These are phyloP conservation scores for Cremastinae sp. DNA, from an alignment of 2,888 invertebrate genomes.

Conservation along the genomic window DNA sequence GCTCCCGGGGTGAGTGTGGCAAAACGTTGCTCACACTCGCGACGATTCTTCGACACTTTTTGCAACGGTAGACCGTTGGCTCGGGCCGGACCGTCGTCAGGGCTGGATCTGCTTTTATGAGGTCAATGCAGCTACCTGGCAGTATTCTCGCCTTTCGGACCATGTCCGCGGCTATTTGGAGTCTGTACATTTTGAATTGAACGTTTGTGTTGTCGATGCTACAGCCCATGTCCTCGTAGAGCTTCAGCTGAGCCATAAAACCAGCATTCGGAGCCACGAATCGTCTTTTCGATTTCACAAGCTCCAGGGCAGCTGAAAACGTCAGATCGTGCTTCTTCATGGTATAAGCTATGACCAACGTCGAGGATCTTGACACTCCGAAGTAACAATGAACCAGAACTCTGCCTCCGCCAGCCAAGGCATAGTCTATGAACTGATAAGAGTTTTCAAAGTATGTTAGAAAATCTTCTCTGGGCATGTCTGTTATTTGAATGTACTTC, in stretches of 20 bases:
- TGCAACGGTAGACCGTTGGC: constrained; percentile 91
- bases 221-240: constrained; percentile 90
- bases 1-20: constrained; percentile 84
- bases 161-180: constrained; percentile 90
- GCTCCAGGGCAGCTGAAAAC: constrained; percentile 86
- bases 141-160: constrained; percentile 91
- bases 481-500: constrained; percentile 91
- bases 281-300: constrained; percentile 86
- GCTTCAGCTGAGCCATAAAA: constrained; percentile 88
- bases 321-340: constrained; percentile 92
- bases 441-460: constrained; percentile 89
- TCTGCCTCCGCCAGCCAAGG: constrained; percentile 84
- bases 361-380: constrained; percentile 94
- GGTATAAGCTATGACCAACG: constrained; percentile 91
- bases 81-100: constrained; percentile 88
- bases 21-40: constrained; percentile 91
- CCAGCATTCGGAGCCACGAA: constrained; percentile 91
- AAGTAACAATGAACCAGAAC: constrained; percentile 95
- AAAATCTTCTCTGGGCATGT: constrained; percentile 92
- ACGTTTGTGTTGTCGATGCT: constrained; percentile 86
- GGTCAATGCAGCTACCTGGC: constrained; percentile 88
- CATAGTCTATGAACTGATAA: constrained; percentile 88
- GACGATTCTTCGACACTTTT: constrained; percentile 90
- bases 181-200: constrained; percentile 87
- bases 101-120: constrained; percentile 91